Evolutionary conservation across 2,888 invertebrate genomes (phyloP), one percentile per base, ranked within the genome.

Genomic region (Pteria penguin): DNA sequence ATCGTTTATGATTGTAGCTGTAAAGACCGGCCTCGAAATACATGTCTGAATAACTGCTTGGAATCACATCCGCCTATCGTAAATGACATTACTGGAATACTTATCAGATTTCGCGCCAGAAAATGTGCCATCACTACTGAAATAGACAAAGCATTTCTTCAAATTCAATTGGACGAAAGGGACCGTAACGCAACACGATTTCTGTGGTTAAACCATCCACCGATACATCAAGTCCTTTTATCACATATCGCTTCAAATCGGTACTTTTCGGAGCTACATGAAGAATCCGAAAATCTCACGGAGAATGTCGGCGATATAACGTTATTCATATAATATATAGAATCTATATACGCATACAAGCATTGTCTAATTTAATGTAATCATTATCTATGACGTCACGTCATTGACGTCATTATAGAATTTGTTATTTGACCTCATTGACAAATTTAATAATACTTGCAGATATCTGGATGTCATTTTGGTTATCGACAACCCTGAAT

Each of bases 41-140:
- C 78, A 11, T 80, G 78, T 61, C 63, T 84, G 2, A 84, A 82
- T 63, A 75, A 82, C 14, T 78, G 76, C 60, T 55, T 82, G 18
- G n/a, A 24, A 14, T 29, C 54, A 4, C 18, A 11, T 26, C 58
- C 65, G n/a, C 72, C 72, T n/a, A n/a, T n/a, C n/a, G n/a, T 76
- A 11, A 83, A 82, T 63, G 80, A 80, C 32, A 33, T 80, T 0
- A 71, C 76, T 26, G 55, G 58, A 8, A 60, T 81, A 22, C 57
- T 83, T 3, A n/a, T 79, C 2, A 55, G 76, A 4, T 84, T 82
- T 55, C 63, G 82, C 18, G 4, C 60, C 26, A 27, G 78, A 18
- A 11, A 24, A 54, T n/a, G 67, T 31, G 81, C 75, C 26, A 36
- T 77, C 4, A 29, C 68, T 14, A 24, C 72, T 18, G 72, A 72